Base-by-base conservation (phyloP, 2,888 invertebrate species). In the Dryadula phaetusa region DNA sequence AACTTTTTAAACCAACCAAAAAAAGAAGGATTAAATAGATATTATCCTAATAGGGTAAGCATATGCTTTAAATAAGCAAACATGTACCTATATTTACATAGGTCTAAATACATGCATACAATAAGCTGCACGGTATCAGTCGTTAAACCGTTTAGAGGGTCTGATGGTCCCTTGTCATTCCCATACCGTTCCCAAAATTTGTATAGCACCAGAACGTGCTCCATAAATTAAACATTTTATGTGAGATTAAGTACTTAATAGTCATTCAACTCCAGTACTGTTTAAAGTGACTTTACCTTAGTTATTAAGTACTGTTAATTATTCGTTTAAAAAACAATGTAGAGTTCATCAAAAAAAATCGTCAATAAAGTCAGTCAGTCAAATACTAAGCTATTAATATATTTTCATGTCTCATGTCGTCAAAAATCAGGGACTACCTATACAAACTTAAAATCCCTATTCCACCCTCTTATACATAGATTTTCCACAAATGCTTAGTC, bases 141-240 rank as follows among this genome's bases (percentile, higher is more conserved):
- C 56, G 22, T 56, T 22, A 56, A 22, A 22, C 40, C 14, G 37
- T 40, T 40, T 22, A 25, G 28, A 52, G 16, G 52, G 52, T 56
- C 10, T 56, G 22, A 22, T 37, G 40, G 40, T 22, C 56, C 22
- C 56, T 40, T 56, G 56, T 56, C 56, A 56, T 25, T 40, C 40
- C 22, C 40, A 56, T 40, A 25, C 16, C 37, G n/a, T 40, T 56
- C 22, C 56, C 40, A 40, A 56, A 40, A 25, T 56, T 56, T 40
- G 40, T 40, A 40, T 56, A 56, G 37, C 34, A 10, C 22, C 56
- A 56, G 22, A 0, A 40, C 56, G 20, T 40, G 56, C 56, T 40
- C 37, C n/a, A 56, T 56, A 40, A 22, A 40, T 40, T 40, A 56
- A 40, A 52, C 28, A 52, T 37, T 54, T 54, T 22, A 40, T 25